These are phyloP conservation scores for Limulus polyphemus DNA, from an alignment of 2,888 invertebrate species.

Conservation along the genomic window DNA sequence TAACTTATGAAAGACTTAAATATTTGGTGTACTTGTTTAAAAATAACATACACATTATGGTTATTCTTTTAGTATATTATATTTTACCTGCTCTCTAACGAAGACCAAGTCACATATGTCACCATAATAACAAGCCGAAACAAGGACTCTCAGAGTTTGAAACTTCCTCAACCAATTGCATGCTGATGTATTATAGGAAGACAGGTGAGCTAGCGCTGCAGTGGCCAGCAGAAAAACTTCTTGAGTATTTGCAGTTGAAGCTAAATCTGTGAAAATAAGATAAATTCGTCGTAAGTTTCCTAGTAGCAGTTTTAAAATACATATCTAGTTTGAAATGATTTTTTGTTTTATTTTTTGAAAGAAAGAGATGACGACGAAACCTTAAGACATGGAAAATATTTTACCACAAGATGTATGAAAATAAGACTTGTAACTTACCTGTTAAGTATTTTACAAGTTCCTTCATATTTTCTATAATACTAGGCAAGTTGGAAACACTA, in stretches of 20 bases:
- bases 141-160: slow-evolving; percentile 46
- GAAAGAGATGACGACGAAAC: too few relatives aligned
- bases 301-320: background rate
- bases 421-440: slow-evolving; percentile 45
- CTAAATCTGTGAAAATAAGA: slow-evolving; percentile 44
- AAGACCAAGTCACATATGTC: slow-evolving; percentile 49
- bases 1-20: too few relatives aligned
- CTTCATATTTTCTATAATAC: slow-evolving; percentile 61
- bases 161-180: slow-evolving; percentile 43
- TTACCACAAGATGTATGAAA: too few relatives aligned
- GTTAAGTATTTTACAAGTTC: slow-evolving; percentile 61
- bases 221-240: slow-evolving; percentile 73
- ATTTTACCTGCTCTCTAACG: slow-evolving; percentile 55
- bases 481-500: slow-evolving; percentile 42
- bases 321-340: too few relatives aligned
- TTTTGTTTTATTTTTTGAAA: too few relatives aligned
- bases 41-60: too few relatives aligned
- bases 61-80: too few relatives aligned
- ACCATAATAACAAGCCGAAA: slow-evolving; percentile 45
- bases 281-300: slow-evolving; percentile 6
- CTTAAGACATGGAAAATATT: too few relatives aligned
- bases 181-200: slow-evolving; percentile 62
- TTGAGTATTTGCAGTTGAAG: slow-evolving; percentile 43
- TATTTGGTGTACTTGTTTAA: too few relatives aligned
- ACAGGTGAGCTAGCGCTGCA: slow-evolving; percentile 80